Conservation (phyloP, 2,888 invertebrate species). For the Pyrgus malvae region DNA sequence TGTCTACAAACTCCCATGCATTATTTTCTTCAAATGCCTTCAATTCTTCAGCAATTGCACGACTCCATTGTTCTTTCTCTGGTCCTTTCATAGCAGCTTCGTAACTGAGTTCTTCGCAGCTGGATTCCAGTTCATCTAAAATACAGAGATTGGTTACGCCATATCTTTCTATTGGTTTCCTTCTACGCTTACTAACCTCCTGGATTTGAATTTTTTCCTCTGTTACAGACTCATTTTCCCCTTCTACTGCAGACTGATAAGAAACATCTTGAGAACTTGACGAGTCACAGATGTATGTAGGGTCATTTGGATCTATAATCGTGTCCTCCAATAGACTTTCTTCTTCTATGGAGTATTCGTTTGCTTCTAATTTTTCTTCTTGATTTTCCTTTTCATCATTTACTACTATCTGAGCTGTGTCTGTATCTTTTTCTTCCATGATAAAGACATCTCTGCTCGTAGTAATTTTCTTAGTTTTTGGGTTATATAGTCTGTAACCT, state of each 20-base stretch:
- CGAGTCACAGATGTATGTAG: too few species aligned
- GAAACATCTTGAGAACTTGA: too few species aligned
- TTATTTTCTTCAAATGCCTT: constrained; percentile 21
- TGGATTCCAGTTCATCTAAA: background rate
- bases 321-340: background rate
- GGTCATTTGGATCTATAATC: too few species aligned
- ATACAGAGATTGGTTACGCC: background rate
- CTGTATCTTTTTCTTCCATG: background rate
- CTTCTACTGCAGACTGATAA: too few species aligned
- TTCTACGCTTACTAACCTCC: background rate
- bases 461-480: background rate
- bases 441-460: constrained; percentile 1
- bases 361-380: background rate
- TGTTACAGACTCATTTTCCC: too few species aligned
- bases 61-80: constrained; percentile 13
- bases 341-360: background rate
- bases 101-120: background rate
- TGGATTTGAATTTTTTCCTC: background rate
- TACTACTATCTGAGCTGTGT: background rate
- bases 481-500: background rate
- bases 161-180: background rate
- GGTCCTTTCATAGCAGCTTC: constrained; percentile 8
- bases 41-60: constrained; percentile 22
- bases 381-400: too few species aligned
- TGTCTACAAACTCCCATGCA: constrained; percentile 15